Base-by-base conservation (phyloP, 2,113 vertebrate species). In the Oceanites oceanicus region DNA sequence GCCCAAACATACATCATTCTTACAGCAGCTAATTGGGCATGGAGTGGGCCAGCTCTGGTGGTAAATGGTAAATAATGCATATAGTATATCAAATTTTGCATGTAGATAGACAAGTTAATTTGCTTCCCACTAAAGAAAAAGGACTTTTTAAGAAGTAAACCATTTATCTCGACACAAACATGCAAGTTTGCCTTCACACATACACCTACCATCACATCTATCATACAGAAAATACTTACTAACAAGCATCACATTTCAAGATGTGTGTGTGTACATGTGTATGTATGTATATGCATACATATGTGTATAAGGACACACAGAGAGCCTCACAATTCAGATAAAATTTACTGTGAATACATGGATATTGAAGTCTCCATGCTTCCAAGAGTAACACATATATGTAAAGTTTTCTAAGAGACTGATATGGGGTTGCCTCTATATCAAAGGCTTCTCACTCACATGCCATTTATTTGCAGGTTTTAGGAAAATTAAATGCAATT, bases 21-120 rank as follows among this genome's bases (percentile, higher is more conserved):
- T 80, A 74, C 16, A 80, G 75, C 50, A 93, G 86, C 45, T 76
- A 93, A 96, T 25, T 80, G 38, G 59, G 68, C 55, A 40, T 73
- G 61, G 65, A 88, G 53, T 1, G 1, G n/a, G 63, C 38, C 16
- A 61, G 50, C n/a, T 84, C 83, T 80, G 38, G 42, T 62, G 32
- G 75, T 70, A 94, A 93, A 92, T 97, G 97, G 98, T 98, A 98
- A 98, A 98, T 98, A 98, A 98, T 98, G 91, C 95, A 98, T 97
- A 98, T 40, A 98, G 97, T 98, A 98, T 79, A 85, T 90, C 55
- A 95, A 97, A 98, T 97, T 98, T 95, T 97, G 98, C 93, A 97
- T 79, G 93, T 96, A 98, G 97, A 97, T 91, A 98, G 98, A 84
- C 96, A 96, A 76, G 94, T 98, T 98, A 94, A 96, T 92, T 95